A percentile compares a stretch with the other conserved stretches of the same genome.
Conservation (phyloP, 2,888 invertebrate species). For the Notocelia uddmanniana region DNA sequence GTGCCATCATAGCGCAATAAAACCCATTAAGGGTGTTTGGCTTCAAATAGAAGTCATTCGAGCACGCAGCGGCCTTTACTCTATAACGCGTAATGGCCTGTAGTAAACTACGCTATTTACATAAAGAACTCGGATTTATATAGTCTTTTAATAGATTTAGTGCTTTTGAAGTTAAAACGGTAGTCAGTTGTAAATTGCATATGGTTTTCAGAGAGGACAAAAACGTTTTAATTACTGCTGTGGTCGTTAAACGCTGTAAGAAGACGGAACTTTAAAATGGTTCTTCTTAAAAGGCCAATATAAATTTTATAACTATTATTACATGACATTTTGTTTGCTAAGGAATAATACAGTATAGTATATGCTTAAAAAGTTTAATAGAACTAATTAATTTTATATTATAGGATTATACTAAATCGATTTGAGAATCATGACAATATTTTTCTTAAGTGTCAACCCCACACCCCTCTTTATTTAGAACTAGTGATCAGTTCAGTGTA, state of each 20-base stretch:
- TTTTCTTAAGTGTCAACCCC: too few relatives aligned
- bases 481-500: too few relatives aligned
- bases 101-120: conserved; percentile 60
- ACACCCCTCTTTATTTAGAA: too few relatives aligned
- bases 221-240: conserved; percentile 20
- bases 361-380: too few relatives aligned
- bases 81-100: conserved; percentile 58
- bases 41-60: conserved; percentile 62
- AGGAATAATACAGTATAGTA: too few relatives aligned
- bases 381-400: too few relatives aligned
- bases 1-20: conserved; percentile 57
- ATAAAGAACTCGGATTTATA: conserved; percentile 54
- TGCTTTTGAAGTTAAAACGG: conserved; percentile 46
- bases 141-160: conserved; percentile 49
- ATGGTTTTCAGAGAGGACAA: conserved; percentile 21
- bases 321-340: too few relatives aligned
- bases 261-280: conserved; percentile 6
- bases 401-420: too few relatives aligned
- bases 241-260: neutral
- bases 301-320: neutral
- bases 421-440: too few relatives aligned
- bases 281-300: neutral
- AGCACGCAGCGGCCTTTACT: conserved; percentile 65
- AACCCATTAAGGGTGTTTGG: conserved; percentile 53
- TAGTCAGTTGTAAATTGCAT: conserved; percentile 25